phyloP scores from a whole-genome alignment of 2,797 vertebrate species.

The Threskiornis aethiopicus region DNA sequence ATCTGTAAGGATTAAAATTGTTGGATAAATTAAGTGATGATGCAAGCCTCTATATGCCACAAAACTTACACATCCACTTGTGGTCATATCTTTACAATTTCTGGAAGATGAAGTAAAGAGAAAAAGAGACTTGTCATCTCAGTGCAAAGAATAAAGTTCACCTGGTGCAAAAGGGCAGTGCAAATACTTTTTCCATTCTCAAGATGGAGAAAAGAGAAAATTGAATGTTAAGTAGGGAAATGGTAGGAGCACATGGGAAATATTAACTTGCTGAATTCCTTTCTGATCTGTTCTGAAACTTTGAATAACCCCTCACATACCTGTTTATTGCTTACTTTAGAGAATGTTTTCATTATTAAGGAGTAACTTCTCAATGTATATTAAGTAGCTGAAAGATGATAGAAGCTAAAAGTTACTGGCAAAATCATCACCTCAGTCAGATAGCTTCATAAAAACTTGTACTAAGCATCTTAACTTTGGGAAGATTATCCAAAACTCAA shows the following conservation, averaged over 20 bases:
- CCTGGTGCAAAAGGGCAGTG: not conserved
- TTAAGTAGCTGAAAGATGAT: not conserved
- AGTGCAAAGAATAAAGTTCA: not conserved
- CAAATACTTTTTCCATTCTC: not conserved
- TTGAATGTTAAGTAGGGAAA: not conserved
- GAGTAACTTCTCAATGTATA: not conserved
- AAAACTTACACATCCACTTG: not conserved
- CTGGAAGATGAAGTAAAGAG: not conserved
- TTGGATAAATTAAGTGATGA: not conserved
- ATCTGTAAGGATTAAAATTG: not conserved
- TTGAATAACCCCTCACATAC: not conserved
- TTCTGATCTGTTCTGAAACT: not conserved
- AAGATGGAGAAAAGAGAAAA: not conserved
- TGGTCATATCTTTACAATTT: not conserved
- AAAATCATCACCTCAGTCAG: not conserved
- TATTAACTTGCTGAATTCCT: not conserved
- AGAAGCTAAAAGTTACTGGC: not conserved
- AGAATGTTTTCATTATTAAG: not conserved
- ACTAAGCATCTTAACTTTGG: not conserved
- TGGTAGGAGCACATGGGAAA: not conserved
- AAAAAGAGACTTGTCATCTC: not conserved
- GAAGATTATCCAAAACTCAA: slow-evolving; percentile 1
- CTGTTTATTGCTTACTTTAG: not conserved
- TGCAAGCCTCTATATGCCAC: not conserved
- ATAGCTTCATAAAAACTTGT: not conserved